Conservation (phyloP, 1,140 invertebrate species). For the Drosophila aff. region DNA sequence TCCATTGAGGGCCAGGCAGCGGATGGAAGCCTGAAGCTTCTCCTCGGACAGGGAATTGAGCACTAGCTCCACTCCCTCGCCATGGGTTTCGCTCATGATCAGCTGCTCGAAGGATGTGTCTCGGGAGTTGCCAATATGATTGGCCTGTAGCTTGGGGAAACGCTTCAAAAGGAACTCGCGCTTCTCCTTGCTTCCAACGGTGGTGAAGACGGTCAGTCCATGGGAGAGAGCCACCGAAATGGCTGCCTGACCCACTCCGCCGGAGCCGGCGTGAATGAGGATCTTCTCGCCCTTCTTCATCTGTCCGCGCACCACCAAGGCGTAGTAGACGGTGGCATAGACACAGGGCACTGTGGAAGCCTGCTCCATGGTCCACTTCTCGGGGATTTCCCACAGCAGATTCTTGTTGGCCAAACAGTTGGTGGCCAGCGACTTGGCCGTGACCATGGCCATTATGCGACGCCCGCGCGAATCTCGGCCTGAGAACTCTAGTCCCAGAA, state of each 20-base stretch:
- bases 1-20: constrained; percentile 95
- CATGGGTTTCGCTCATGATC: constrained; percentile 91
- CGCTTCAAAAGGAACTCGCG: constrained; percentile 94
- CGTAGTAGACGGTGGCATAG: constrained; percentile 96
- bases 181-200: constrained; percentile 95
- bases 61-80: constrained; percentile 95
- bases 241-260: constrained; percentile 97
- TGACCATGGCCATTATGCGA: constrained; percentile 97
- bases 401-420: constrained; percentile 93
- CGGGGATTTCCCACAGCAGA: constrained; percentile 96
- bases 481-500: constrained; percentile 97
- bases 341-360: constrained; percentile 97
- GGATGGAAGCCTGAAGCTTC: constrained; percentile 95
- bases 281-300: constrained; percentile 93
- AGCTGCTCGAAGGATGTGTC: constrained; percentile 96
- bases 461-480: constrained; percentile 91
- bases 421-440: constrained; percentile 95
- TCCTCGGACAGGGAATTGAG: constrained; percentile 97
- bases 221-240: constrained; percentile 95
- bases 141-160: constrained; percentile 93
- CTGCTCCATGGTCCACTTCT: constrained; percentile 94
- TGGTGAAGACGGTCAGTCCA: constrained; percentile 95
- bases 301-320: constrained; percentile 93
- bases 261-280: constrained; percentile 97
- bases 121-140: constrained; percentile 96